phyloP scores from a whole-genome alignment of 1,140 invertebrate species.

The Pseudomyrmex pallidus region DNA sequence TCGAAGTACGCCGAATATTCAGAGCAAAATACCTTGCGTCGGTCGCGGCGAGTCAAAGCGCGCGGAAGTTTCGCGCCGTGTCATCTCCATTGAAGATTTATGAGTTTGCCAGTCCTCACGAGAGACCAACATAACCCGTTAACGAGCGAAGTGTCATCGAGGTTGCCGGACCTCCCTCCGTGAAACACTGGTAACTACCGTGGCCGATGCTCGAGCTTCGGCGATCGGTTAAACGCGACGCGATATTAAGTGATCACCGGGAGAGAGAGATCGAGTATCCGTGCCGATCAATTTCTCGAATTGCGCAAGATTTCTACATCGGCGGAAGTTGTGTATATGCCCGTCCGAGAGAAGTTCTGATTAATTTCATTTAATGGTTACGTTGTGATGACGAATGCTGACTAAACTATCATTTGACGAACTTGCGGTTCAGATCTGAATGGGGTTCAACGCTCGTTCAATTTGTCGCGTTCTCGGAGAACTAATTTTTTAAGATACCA shows the following conservation, averaged over 20 bases:
- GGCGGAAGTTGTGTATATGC: too few species aligned
- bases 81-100: slow-evolving; percentile 25
- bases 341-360: not conserved
- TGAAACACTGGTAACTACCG: not conserved
- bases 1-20: slow-evolving; percentile 12
- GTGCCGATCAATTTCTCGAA: not conserved
- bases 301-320: slow-evolving; percentile 11
- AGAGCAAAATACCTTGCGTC: slow-evolving; percentile 1
- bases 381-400: not conserved
- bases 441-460: too few species aligned
- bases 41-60: not conserved
- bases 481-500: too few species aligned
- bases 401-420: not conserved
- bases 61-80: slow-evolving; percentile 6
- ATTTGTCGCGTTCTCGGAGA: too few species aligned
- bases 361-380: slow-evolving; percentile 23
- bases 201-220: not conserved
- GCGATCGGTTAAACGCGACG: slow-evolving; percentile 7
- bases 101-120: slow-evolving; percentile 9
- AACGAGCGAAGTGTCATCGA: slow-evolving; percentile 48
- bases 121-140: slow-evolving; percentile 26
- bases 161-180: not conserved
- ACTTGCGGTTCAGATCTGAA: too few species aligned
- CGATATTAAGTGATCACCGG: slow-evolving; percentile 4
- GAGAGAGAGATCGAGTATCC: not conserved